Evolutionary conservation across 2,888 invertebrate genomes (phyloP), one percentile per base, ranked within the genome.

Genomic region (Tineola bisselliella): DNA sequence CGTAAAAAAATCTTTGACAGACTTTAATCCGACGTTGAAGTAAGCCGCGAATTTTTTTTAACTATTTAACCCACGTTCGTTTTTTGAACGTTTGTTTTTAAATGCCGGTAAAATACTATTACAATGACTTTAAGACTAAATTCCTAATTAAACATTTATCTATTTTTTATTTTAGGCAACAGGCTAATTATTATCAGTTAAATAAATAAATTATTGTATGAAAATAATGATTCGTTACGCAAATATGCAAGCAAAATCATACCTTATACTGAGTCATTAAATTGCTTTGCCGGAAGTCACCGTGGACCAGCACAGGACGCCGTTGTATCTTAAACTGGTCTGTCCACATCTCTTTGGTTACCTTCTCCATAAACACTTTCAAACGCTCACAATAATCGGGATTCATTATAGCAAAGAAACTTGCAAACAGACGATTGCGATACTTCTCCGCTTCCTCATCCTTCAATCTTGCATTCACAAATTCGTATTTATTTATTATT

Each of bases 181-280:
- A 25, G 2, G 6, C 2, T 25, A 25, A 25, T 25, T 25, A 25
- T 25, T 25, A 25, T 25, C 25, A 25, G 25, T 25, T 6, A n/a
- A n/a, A n/a, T n/a, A n/a, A n/a, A n/a, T n/a, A n/a, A n/a, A n/a
- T n/a, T n/a, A 25, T 25, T 25, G 25, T 25, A 25, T 25, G 25
- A 2, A 4, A 25, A 25, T 2, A 25, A 25, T 25, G 4, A 25
- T 25, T 25, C 6, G 6, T 6, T 25, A n/a, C n/a, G 31, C 10
- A 31, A 8, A 8, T 31, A 10, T 6, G n/a, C 10, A 38, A 38
- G 38, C 5, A 10, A 54, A 19, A 10, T 58, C 48, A 48, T 58
- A 63, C 63, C 60, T 60, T 30, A 43, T 48, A 60, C 44, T 58
- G 59, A 13, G 56, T 52, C 63, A 63, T 61, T 11, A 63, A n/a